These are phyloP conservation scores for Gorilla gorilla DNA, from an alignment of 2,113 vertebrate species.

Conservation along the genomic window DNA sequence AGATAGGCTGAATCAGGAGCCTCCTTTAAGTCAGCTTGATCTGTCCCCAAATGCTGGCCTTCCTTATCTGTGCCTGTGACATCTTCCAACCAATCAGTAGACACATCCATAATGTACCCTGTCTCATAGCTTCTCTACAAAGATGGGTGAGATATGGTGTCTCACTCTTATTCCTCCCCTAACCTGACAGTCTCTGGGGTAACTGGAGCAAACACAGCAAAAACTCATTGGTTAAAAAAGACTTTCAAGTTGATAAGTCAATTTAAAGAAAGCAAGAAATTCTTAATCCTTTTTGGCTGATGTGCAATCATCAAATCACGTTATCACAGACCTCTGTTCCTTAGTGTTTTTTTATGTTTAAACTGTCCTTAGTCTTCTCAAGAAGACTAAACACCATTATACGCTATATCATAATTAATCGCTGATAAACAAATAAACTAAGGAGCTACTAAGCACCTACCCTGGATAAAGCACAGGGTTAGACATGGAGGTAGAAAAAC, in stretches of 20 bases:
- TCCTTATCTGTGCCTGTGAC: not conserved
- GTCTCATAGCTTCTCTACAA: not conserved
- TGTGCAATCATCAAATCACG: not conserved
- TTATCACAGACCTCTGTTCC: not conserved
- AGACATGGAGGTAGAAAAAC: too few relatives aligned
- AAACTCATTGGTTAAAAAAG: not conserved
- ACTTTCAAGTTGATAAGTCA: not conserved
- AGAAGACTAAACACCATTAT: not conserved
- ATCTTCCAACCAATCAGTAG: not conserved
- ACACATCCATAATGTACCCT: accelerated
- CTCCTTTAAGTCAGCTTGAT: not conserved
- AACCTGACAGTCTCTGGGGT: not conserved
- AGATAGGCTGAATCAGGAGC: not conserved
- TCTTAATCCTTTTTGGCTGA: not conserved
- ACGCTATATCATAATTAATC: accelerated
- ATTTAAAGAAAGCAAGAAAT: not conserved
- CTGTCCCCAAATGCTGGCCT: not conserved
- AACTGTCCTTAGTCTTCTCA: not conserved
- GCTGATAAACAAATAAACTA: too few relatives aligned
- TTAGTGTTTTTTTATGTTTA: not conserved
- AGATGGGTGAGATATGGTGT: too few relatives aligned
- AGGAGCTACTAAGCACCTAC: too few relatives aligned
- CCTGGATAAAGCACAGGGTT: too few relatives aligned
- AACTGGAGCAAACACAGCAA: not conserved
- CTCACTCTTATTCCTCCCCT: not conserved